Base-by-base conservation (phyloP, 1,140 invertebrate species). In the Papilio xuthus region DNA sequence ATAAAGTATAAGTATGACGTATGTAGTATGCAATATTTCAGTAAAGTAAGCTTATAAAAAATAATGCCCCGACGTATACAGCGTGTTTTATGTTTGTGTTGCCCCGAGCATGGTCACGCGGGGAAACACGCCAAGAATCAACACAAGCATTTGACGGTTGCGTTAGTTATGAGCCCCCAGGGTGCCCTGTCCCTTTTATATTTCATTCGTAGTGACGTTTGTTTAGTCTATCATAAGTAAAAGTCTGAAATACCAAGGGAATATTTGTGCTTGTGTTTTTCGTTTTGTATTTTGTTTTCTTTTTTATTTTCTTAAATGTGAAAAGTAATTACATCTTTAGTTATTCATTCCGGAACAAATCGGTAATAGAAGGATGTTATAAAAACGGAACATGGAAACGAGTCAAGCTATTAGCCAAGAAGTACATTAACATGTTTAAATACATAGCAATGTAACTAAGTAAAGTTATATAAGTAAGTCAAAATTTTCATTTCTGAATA, bases 121-220 rank as follows among this genome's bases (percentile, higher is more conserved):
- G 70, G 69, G 41, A 72, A 44, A 72, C 70, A 20, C 37, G 37
- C n/a, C 18, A 37, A 42, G 71, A 50, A 42, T 73, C 71, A 47
- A 73, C 71, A 47, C 4, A 73, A 47, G 20, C 41, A 26, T 73
- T 73, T 73, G 71, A 26, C 71, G n/a, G 71, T 73, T 47, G 71
- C 71, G 41, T 73, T 42, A 73, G 41, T 44, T 73, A 73, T 73
- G 26, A 73, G 41, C 20, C 71, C 71, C 42, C 41, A 8, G 42
- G 41, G 37, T 47, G 71, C 20, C 41, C 71, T 47, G 37, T 44
- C 60, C 60, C 71, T 73, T 73, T 73, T 73, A 44, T 73, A 44
- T 73, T 44, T 73, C 41, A 73, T 47, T 73, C 41, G 23, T 3
- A 20, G 70, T 71, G 60, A 67, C 26, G 60, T 67, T 67, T 67